Base-by-base conservation (phyloP, 2,113 vertebrate species). In the Theropithecus gelada region DNA sequence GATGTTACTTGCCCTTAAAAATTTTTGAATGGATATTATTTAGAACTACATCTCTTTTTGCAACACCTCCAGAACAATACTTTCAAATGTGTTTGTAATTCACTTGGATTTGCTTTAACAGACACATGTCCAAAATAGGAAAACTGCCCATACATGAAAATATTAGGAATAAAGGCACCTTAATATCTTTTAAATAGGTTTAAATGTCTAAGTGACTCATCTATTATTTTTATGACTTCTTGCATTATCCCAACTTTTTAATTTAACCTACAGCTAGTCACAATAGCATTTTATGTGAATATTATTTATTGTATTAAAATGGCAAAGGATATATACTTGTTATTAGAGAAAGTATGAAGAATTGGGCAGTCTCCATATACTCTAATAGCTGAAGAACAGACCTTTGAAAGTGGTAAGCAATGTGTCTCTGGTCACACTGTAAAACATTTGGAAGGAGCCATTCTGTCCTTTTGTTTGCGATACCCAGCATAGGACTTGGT, bases 181-280 rank as follows among this genome's bases (percentile, higher is more conserved):
- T 76, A 32, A 23, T 84, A 38, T 88, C 66, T 84, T 90, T 93
- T 88, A 66, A 97, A 82, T 61, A 76, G 4, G 82, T 52, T 48
- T 79, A 52, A 93, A 48, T 78, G 5, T 83, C 85, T 89, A 84
- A 90, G 17, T 57, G 7, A 32, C 6, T 80, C 35, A 50, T 45
- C 2, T 43, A 76, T 45, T 68, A 52, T 81, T 84, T 90, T 76
- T 84, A 82, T 79, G 23, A 64, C 72, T 18, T 16, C 20, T 87
- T 90, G 38, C 64, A 75, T 96, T 88, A 30, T 87, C 11, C 87
- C 43, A 85, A 35, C 11, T 27, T 96, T 86, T 82, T 64, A 76
- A 50, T 10, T 88, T 97, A 45, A 61, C 12, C 23, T 75, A 76
- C 12, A 88, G 40, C 13, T 59, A 43, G 38, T 82, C 35, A 88